phyloP scores from a whole-genome alignment of 1,140 invertebrate genomes.

The Neotoxoptera formosana region DNA sequence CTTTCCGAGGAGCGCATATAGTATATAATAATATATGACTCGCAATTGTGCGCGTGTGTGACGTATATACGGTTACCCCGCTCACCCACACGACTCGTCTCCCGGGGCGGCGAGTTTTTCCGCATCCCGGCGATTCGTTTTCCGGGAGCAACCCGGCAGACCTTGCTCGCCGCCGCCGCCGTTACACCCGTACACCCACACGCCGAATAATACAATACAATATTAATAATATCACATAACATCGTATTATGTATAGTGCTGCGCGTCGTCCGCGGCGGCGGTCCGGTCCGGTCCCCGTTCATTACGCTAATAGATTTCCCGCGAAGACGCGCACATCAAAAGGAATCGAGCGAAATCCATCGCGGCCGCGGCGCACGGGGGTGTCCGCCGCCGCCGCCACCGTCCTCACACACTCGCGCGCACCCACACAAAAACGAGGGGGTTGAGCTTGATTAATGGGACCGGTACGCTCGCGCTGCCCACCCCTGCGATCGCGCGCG shows the following conservation, averaged over 20 bases:
- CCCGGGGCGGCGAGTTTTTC: not conserved
- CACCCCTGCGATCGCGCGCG: not conserved
- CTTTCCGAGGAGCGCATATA: not conserved
- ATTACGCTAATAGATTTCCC: constrained; percentile 49
- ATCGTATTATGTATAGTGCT: not conserved
- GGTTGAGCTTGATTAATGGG: constrained; percentile 55
- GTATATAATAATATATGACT: not conserved
- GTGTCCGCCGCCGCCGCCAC: not conserved
- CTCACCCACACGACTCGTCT: not conserved
- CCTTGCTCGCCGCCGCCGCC: no score
- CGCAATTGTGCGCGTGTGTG: not conserved
- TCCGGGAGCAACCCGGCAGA: not conserved
- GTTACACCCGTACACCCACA: no score
- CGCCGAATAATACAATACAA: not conserved
- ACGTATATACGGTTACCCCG: no score
- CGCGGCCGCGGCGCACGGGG: not conserved
- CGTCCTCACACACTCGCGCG: not conserved
- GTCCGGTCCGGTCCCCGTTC: not conserved
- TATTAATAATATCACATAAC: no score
- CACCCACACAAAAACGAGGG: not conserved
- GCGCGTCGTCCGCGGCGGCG: not conserved
- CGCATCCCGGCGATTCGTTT: not conserved
- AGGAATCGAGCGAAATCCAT: constrained; percentile 54
- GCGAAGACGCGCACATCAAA: constrained; percentile 53
- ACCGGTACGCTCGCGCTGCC: constrained; percentile 28